Percentiles rank a stretch among this genome's conserved stretches.
These are phyloP conservation scores for Melanostoma scalare DNA, from an alignment of 2,888 invertebrate genomes.

Conservation along the genomic window DNA sequence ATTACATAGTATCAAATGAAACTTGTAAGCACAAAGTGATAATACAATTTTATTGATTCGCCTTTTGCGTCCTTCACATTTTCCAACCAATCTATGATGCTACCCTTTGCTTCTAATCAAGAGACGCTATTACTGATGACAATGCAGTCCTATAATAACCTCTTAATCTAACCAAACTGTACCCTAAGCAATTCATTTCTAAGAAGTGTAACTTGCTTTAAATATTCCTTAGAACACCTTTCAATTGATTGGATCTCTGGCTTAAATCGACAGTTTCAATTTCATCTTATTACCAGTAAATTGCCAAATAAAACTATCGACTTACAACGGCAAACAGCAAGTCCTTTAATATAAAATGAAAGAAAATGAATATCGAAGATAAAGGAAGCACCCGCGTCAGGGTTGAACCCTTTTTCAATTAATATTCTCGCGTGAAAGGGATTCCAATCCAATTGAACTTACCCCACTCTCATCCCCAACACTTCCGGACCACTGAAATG, in stretches of 20 bases:
- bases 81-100: no score
- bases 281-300: background rate
- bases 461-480: background rate
- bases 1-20: no score
- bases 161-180: no score
- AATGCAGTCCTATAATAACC: no score
- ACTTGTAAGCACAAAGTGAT: no score
- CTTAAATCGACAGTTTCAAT: background rate
- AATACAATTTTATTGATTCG: no score
- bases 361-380: constrained; percentile 35
- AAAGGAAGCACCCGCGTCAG: constrained; percentile 41
- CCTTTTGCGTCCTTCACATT: no score
- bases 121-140: no score
- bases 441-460: constrained; percentile 37
- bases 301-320: constrained; percentile 16
- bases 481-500: background rate
- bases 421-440: constrained; percentile 18
- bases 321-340: background rate
- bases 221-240: background rate
- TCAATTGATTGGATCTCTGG: background rate
- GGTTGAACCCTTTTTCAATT: constrained; percentile 52
- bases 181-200: no score
- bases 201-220: background rate
- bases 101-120: no score
- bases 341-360: constrained; percentile 1